Percentiles rank a stretch among this genome's conserved stretches.
These are phyloP conservation scores for Chaetophractus vellerosus DNA, from an alignment of 2,797 vertebrate species.

Conservation along the genomic window DNA sequence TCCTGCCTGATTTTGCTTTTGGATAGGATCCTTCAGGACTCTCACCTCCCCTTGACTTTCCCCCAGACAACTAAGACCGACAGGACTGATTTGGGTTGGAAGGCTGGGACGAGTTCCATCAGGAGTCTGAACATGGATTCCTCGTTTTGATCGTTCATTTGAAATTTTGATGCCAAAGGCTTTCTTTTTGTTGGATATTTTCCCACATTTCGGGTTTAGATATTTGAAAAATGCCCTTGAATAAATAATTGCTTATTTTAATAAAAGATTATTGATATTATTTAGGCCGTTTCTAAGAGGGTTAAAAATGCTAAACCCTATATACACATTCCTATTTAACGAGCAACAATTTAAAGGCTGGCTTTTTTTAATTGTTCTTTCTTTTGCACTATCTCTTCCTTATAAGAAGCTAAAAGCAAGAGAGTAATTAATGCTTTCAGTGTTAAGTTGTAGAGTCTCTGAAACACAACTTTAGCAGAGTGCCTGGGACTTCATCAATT, in stretches of 20 bases:
- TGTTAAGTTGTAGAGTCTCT: neutral
- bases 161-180: slow-evolving; percentile 1
- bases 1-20: slow-evolving; percentile 50
- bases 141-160: neutral
- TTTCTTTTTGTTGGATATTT: neutral
- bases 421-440: neutral
- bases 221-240: slow-evolving; percentile 27
- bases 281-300: neutral
- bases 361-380: neutral
- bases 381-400: neutral
- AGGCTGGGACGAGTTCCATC: neutral
- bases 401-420: neutral
- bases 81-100: neutral
- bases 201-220: neutral
- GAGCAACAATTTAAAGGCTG: neutral
- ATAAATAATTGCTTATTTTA: slow-evolving; percentile 19
- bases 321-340: neutral
- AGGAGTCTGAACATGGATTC: neutral
- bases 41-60: neutral
- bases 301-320: slow-evolving; percentile 50
- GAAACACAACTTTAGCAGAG: rapidly evolving
- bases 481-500: neutral
- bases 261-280: slow-evolving; percentile 6
- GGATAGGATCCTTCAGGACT: slow-evolving; percentile 50
- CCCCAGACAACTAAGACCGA: neutral